Conservation (phyloP, 2,888 invertebrate species). For the Ypsolopha scabrella region DNA sequence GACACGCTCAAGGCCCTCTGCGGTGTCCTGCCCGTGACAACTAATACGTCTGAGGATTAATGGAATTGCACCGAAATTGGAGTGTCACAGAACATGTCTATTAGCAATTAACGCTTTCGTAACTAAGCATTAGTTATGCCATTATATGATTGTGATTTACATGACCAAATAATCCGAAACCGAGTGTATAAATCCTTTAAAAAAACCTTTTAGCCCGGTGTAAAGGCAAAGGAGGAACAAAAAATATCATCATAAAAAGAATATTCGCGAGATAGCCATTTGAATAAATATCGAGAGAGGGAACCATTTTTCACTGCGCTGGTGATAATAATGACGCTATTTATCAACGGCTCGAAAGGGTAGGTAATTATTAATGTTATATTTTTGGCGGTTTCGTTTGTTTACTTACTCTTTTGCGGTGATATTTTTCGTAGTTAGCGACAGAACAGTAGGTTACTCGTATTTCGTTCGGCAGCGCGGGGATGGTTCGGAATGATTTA, state of each 20-base stretch:
- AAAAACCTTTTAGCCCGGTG: not conserved
- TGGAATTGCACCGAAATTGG: not conserved
- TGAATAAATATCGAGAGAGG: constrained; percentile 59
- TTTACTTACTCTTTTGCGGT: constrained; percentile 45
- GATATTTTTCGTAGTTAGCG: constrained; percentile 49
- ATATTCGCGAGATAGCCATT: constrained; percentile 45
- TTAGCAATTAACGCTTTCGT: no score
- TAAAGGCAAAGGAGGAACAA: constrained; percentile 11
- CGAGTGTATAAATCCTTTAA: not conserved
- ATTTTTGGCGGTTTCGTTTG: constrained; percentile 53
- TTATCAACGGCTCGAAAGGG: constrained; percentile 62
- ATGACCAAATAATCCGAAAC: not conserved
- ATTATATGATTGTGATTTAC: not conserved
- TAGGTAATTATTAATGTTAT: constrained; percentile 65
- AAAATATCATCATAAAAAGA: constrained; percentile 37
- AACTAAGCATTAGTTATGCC: no score
- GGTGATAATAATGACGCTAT: constrained; percentile 65
- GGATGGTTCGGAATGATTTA: constrained; percentile 59
- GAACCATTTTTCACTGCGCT: constrained; percentile 55
- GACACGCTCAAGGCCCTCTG: not conserved
- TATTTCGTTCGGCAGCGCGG: constrained; percentile 48
- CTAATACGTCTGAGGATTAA: not conserved
- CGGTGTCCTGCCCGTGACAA: not conserved
- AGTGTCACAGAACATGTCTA: not conserved
- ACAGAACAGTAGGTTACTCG: constrained; percentile 53